Evolutionary conservation across 2,888 invertebrate genomes (phyloP).

Genomic region (Oxyteleia sp.): DNA sequence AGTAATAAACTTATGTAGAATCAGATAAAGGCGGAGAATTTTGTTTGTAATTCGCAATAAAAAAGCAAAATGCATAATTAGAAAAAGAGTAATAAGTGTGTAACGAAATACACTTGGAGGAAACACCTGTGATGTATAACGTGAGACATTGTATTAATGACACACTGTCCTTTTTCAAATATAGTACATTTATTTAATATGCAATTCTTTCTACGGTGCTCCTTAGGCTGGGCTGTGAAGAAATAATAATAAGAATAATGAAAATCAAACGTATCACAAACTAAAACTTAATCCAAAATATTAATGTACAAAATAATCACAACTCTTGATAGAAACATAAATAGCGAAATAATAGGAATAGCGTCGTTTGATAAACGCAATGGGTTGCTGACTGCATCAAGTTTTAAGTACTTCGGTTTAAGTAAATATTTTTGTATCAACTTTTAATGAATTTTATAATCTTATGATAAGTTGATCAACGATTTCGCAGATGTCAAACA

Average conservation of each 20-base stretch:
- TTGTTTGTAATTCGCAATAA: no score
- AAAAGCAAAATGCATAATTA: no score
- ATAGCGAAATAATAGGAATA: neutral
- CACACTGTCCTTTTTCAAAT: slow-evolving; percentile 26
- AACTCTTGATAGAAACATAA: slow-evolving; percentile 7
- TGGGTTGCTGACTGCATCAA: slow-evolving; percentile 28
- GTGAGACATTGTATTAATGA: slow-evolving; percentile 27
- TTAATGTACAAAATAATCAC: slow-evolving; percentile 20
- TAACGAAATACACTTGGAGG: slow-evolving; percentile 13
- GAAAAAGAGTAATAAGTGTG: slow-evolving; percentile 7
- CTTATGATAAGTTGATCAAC: no score
- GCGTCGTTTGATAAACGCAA: slow-evolving; percentile 2
- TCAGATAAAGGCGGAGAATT: no score
- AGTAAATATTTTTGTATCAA: no score
- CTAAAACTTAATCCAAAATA: slow-evolving; percentile 7
- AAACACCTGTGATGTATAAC: slow-evolving; percentile 45
- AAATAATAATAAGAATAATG: slow-evolving; percentile 65
- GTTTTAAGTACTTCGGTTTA: slow-evolving; percentile 6
- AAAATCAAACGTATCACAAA: slow-evolving; percentile 27
- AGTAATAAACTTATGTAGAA: no score
- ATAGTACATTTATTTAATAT: slow-evolving; percentile 39
- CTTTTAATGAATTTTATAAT: no score
- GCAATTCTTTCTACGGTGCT: slow-evolving; percentile 67
- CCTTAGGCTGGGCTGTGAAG: slow-evolving; percentile 75
- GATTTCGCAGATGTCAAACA: no score